Evolutionary conservation across 2,888 invertebrate genomes (phyloP), one percentile per base, ranked within the genome.

Genomic region (Fragum whitleyi): DNA sequence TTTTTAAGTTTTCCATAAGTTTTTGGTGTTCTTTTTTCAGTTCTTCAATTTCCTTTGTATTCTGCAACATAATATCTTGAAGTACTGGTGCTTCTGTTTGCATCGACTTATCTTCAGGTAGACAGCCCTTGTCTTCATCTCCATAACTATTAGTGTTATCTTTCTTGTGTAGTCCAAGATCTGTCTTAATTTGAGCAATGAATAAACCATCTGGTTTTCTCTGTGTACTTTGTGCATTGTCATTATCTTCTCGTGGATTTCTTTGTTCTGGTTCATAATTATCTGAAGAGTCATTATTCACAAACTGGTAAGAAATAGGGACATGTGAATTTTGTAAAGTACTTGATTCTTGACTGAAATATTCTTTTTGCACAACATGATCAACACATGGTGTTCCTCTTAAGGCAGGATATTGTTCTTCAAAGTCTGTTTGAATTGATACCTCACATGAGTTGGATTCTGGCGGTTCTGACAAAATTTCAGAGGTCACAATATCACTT

Each of bases 21-120:
- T 87, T 88, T 5, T 84, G 79, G 88, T 92, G 91, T 71, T 91
- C 91, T 32, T 83, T 79, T 65, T 88, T 88, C 23, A 92, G 83
- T 19, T 86, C 89, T 47, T 90, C 89, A 74, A 92, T 88, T 70
- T 91, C 91, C 51, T 84, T 79, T 69, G 84, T 77, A 70, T 84
- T 83, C 55, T 84, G 83, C 19, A 79, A 36, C 16, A 74, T 79
- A 53, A 79, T 76, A 21, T 76, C 77, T 28, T 76, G 79, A 9
- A 76, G 57, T 11, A 74, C n/a, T 23, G 42, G 32, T 42, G 32
- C 19, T 42, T 68, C 55, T n/a, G 0, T 59, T 9, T 42, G 21
- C 6, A 28, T 1, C 6, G 14, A 14, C 19, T 29, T 29, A 5
- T 19, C 32, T 7, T n/a, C 28, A 19, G 5, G 3, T 32, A 32